Base-by-base conservation (phyloP, 2,113 vertebrate genomes). In the Verasper variegatus region DNA sequence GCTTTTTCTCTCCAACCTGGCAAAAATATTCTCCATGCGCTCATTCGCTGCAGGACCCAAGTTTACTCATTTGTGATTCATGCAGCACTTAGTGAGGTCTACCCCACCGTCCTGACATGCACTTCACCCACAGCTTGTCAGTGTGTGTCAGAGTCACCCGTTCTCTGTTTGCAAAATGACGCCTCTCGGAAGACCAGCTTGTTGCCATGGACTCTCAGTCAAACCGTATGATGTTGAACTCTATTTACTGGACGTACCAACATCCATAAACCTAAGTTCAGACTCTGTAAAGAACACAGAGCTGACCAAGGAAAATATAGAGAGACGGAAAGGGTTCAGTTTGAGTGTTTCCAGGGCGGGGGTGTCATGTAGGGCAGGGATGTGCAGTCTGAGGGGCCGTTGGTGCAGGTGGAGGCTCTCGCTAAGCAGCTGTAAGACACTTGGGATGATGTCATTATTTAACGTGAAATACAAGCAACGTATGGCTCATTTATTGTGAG, bases 361-460 rank as follows among this genome's bases (percentile, higher is more conserved):
- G 74, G 76, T 81, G 86, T 89, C 68, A 68, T 64, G 78, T 45
- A 49, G 68, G 59, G 71, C 26, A 67, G 62, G 42, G 78, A 79
- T 80, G 49, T 80, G 49, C 26, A 73, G 80, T 73, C 74, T 84
- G 71, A 81, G 70, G 27, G 23, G 56, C 72, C 73, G 23, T 40
- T 70, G 71, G 61, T 85, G 74, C 78, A 88, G 73, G 86, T 83
- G 71, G 56, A 76, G 64, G 47, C 59, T 75, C 75, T 74, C 18
- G 54, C 66, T 18, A 6, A 76, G 69, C 90, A 91, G 84, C 86
- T 90, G 87, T 68, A 56, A 55, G 51, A 81, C 86, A 90, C 51
- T 83, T 81, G 88, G 66, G 68, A 62, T 91, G 85, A 91, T 86
- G 81, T 91, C 86, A 91, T 87, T 89, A 87, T 87, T 89, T 88